Evolutionary conservation across 2,888 invertebrate species (phyloP).

Genomic region (Synergus umbraculus): DNA sequence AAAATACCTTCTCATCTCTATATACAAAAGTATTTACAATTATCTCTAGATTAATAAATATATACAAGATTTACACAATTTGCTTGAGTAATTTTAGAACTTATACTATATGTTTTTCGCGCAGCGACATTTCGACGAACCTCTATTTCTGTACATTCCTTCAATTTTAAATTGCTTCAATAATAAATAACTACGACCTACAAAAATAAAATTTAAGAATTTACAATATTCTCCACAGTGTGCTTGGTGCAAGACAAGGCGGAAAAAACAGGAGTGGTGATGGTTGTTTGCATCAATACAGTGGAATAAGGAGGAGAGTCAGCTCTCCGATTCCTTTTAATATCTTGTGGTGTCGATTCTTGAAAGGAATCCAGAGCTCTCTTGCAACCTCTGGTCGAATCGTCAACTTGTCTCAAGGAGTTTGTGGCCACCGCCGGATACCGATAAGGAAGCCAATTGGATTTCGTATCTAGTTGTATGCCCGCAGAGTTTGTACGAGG

Average conservation of each 20-base stretch:
- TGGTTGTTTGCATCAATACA: constrained; percentile 58
- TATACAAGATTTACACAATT: constrained; percentile 27
- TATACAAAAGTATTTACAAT: constrained; percentile 34
- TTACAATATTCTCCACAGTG: constrained; percentile 75
- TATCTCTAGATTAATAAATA: not conserved
- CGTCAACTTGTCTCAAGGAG: constrained; percentile 52
- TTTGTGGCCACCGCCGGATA: constrained; percentile 22
- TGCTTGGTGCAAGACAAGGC: constrained; percentile 69
- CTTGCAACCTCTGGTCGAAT: constrained; percentile 64
- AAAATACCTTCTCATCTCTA: not conserved
- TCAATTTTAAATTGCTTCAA: not conserved
- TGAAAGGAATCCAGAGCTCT: constrained; percentile 56
- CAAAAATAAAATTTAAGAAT: constrained; percentile 63
- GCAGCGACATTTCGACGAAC: not conserved
- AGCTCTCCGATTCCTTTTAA: constrained; percentile 56
- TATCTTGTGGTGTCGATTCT: constrained; percentile 48
- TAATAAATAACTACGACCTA: not conserved
- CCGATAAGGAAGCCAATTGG: constrained; percentile 33
- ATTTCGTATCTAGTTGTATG: constrained; percentile 27
- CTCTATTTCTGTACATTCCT: not conserved
- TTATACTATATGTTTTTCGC: too few species aligned
- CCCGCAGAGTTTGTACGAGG: not conserved
- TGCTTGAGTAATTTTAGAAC: not conserved
- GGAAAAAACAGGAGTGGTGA: not conserved
- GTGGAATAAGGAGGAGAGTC: constrained; percentile 54